Conservation (phyloP, 2,797 vertebrate genomes). For the Pampus argenteus region DNA sequence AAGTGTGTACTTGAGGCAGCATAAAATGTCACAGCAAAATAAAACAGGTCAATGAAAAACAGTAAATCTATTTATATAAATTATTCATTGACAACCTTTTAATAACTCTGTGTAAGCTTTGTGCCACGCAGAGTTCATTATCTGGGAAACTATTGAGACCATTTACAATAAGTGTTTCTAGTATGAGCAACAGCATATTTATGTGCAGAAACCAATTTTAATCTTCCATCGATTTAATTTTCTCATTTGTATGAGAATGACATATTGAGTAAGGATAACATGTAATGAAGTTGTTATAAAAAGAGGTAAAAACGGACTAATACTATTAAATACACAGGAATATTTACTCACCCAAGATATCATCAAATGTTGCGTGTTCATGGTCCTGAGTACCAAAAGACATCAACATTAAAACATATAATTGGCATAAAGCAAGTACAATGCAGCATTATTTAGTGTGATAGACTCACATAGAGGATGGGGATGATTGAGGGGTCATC, state of each 20-base stretch:
- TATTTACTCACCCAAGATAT: constrained; percentile 92
- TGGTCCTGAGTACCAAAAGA: constrained; percentile 89
- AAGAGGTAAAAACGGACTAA: not conserved
- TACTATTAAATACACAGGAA: not conserved
- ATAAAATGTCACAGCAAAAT: constrained; percentile 25
- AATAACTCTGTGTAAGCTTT: constrained; percentile 10
- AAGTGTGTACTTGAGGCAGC: constrained; percentile 4
- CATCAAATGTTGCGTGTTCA: constrained; percentile 97
- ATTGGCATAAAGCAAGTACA: not conserved
- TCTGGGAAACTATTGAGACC: constrained; percentile 1
- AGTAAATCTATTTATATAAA: constrained; percentile 30
- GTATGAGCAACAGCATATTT: constrained; percentile 16
- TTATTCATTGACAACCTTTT: constrained; percentile 25
- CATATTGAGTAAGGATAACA: not conserved
- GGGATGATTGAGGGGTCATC: constrained; percentile 97
- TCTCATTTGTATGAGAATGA: not conserved
- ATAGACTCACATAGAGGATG: constrained; percentile 95
- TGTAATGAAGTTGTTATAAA: not conserved
- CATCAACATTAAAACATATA: constrained; percentile 7
- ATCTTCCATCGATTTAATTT: not conserved
- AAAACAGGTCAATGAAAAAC: constrained; percentile 20
- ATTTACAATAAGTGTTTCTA: constrained; percentile 9
- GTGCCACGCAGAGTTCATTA: constrained; percentile 21
- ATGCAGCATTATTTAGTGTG: constrained; percentile 1
- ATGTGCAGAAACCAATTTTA: not conserved